Conservation (phyloP, 2,797 vertebrate genomes). For the Zalophus californianus region DNA sequence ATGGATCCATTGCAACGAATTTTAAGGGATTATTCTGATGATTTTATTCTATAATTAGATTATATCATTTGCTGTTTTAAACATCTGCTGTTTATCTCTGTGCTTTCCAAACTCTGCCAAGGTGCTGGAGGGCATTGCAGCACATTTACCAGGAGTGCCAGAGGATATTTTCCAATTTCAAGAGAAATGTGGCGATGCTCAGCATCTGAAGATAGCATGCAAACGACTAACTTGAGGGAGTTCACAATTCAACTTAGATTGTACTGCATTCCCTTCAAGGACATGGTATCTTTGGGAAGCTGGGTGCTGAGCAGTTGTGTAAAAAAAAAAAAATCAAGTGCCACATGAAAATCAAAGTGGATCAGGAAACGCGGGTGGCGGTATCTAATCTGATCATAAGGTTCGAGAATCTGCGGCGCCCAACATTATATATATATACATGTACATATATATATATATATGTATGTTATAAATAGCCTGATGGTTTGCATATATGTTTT, state of each 20-base stretch:
- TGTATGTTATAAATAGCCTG: not conserved
- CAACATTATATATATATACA: too few relatives aligned
- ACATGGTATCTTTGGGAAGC: not conserved
- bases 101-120: not conserved
- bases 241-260: not conserved
- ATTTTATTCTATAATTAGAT: not conserved
- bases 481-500: not conserved
- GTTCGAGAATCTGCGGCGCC: not conserved
- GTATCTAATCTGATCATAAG: not conserved
- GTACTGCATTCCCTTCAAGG: not conserved
- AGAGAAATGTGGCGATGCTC: not conserved
- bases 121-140: not conserved
- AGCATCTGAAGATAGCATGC: not conserved
- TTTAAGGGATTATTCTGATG: not conserved
- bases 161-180: not conserved
- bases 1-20: not conserved
- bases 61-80: not conserved
- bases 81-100: not conserved
- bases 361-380: not conserved
- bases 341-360: not conserved
- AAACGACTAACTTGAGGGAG: not conserved
- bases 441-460: not conserved
- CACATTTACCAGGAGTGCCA: not conserved
- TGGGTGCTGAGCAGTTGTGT: not conserved
- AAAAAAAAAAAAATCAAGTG: not conserved